Percentiles rank a stretch among this genome's conserved stretches.
phyloP scores from a whole-genome alignment of 2,113 vertebrate species.

The Lates calcarifer region DNA sequence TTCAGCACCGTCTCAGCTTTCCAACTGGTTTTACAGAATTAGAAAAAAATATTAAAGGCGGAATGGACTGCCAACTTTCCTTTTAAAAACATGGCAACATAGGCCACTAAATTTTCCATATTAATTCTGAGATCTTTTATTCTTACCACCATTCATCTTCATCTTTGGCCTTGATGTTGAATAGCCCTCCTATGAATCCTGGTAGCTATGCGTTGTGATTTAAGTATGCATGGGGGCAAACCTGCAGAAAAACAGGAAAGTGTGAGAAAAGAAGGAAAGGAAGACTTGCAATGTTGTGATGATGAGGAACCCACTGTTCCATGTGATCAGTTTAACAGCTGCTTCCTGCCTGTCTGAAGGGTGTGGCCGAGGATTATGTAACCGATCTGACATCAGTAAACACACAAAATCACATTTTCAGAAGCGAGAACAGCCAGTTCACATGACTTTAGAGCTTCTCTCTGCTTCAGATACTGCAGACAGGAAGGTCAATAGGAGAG shows the following conservation, averaged over 20 bases:
- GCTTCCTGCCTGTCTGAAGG: slow-evolving; percentile 58
- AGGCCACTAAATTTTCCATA: slow-evolving; percentile 20
- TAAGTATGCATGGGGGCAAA: slow-evolving; percentile 29
- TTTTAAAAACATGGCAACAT: slow-evolving; percentile 3
- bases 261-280: slow-evolving; percentile 60
- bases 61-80: slow-evolving; percentile 40
- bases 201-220: neutral
- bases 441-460: neutral
- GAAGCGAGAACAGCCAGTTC: neutral
- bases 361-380: slow-evolving; percentile 51
- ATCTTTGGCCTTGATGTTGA: slow-evolving; percentile 2
- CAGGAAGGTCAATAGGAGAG: neutral
- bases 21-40: slow-evolving; percentile 8
- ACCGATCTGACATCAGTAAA: slow-evolving; percentile 40
- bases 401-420: slow-evolving; percentile 18
- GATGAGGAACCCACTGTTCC: slow-evolving; percentile 13
- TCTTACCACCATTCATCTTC: slow-evolving; percentile 18
- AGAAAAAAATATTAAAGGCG: slow-evolving; percentile 2
- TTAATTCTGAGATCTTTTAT: neutral
- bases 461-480: slow-evolving; percentile 26
- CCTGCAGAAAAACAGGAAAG: slow-evolving; percentile 64
- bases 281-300: slow-evolving; percentile 32
- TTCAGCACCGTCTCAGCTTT: slow-evolving; percentile 28
- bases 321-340: slow-evolving; percentile 58
- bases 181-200: neutral